phyloP scores from a whole-genome alignment of 2,888 invertebrate genomes.

The Amphipoea oculea region DNA sequence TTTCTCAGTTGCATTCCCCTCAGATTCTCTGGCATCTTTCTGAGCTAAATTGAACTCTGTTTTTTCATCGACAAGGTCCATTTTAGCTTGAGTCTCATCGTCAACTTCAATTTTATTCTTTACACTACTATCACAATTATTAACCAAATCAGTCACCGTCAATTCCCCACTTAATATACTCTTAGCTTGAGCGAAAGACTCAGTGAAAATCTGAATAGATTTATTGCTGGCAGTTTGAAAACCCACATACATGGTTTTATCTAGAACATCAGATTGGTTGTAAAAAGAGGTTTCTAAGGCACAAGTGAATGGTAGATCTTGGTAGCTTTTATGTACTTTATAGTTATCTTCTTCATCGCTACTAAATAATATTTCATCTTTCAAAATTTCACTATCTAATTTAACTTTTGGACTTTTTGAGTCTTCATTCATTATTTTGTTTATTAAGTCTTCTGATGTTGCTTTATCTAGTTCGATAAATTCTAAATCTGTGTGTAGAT shows the following conservation, averaged over 20 bases:
- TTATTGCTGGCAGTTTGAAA: conserved; percentile 87
- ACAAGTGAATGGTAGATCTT: conserved; percentile 82
- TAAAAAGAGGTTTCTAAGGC: conserved; percentile 80
- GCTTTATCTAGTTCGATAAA: conserved; percentile 42
- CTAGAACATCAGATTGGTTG: conserved; percentile 73
- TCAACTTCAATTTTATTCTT: conserved; percentile 5
- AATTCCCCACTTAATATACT: conserved; percentile 72
- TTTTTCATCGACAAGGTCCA: background rate
- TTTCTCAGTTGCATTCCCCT: background rate
- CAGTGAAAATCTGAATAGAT: conserved; percentile 79
- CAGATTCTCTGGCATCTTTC: background rate
- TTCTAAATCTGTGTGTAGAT: conserved; percentile 45
- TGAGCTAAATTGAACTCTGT: conserved; percentile 16
- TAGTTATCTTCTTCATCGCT: conserved; percentile 84
- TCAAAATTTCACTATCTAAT: conserved; percentile 60
- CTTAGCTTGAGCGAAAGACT: conserved; percentile 81
- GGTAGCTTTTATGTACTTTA: conserved; percentile 65
- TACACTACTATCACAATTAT: conserved; percentile 65
- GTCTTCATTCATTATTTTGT: conserved; percentile 27
- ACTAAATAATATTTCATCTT: conserved; percentile 85
- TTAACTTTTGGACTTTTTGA: conserved; percentile 9
- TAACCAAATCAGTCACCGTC: conserved; percentile 74
- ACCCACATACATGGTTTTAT: conserved; percentile 83
- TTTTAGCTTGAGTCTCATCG: conserved; percentile 1
- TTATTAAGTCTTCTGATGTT: conserved; percentile 31